Evolutionary conservation across 2,888 invertebrate species (phyloP).

Genomic region (Lasioglossum pauxillum): DNA sequence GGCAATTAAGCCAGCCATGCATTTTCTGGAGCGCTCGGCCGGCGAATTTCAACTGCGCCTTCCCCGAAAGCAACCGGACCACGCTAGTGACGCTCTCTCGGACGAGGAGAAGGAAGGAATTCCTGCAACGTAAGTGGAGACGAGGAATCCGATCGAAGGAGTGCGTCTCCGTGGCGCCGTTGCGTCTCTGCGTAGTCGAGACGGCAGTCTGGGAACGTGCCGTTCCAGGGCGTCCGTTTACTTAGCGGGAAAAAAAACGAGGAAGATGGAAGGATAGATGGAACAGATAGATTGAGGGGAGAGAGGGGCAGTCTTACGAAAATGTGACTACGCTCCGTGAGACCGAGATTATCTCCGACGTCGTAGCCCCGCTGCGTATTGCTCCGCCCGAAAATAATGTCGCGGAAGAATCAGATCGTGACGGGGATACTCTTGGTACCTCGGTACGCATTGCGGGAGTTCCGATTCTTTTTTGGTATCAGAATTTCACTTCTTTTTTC

Average conservation of each 20-base stretch:
- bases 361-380: slow-evolving; percentile 30
- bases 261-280: slow-evolving; percentile 50
- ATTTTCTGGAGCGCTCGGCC: slow-evolving; percentile 54
- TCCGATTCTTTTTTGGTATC: not conserved
- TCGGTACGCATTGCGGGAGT: not conserved
- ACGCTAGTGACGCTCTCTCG: not conserved
- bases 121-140: slow-evolving; percentile 72
- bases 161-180: slow-evolving; percentile 71
- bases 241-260: slow-evolving; percentile 53
- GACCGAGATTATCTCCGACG: slow-evolving; percentile 59
- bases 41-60: slow-evolving; percentile 46
- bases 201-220: slow-evolving; percentile 68
- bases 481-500: not conserved
- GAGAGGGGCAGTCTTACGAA: slow-evolving; percentile 52
- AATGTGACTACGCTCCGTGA: slow-evolving; percentile 60
- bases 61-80: slow-evolving; percentile 45
- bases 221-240: slow-evolving; percentile 67
- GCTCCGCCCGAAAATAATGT: slow-evolving; percentile 16
- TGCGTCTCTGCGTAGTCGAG: slow-evolving; percentile 71
- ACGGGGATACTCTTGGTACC: not conserved
- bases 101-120: slow-evolving; percentile 56
- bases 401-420: slow-evolving; percentile 3
- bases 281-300: slow-evolving; percentile 53
- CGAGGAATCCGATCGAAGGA: slow-evolving; percentile 71
- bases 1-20: slow-evolving; percentile 66